phyloP scores from a whole-genome alignment of 2,888 invertebrate genomes.

The Drosophila neoperkinsi region DNA sequence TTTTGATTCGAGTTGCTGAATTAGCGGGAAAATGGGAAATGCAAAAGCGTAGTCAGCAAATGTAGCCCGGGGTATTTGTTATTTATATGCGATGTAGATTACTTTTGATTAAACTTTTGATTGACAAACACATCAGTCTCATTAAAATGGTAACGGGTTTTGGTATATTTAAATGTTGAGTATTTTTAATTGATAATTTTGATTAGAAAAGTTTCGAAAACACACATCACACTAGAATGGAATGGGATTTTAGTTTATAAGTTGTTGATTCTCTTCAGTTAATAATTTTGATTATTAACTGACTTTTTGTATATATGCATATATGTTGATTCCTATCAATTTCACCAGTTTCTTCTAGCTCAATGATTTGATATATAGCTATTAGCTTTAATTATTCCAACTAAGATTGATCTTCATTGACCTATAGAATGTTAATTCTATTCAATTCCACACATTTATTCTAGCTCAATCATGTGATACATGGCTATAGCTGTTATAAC shows the following conservation, averaged over 20 bases:
- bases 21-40: constrained; percentile 1
- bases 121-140: background rate
- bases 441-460: background rate
- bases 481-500: background rate
- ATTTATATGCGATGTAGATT: background rate
- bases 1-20: constrained; percentile 17
- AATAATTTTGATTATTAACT: background rate
- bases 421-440: background rate
- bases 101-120: background rate
- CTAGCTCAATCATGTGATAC: background rate
- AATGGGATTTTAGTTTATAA: too few relatives aligned
- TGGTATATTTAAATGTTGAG: background rate
- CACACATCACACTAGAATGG: background rate
- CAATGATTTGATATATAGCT: too few relatives aligned
- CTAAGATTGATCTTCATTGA: too few relatives aligned
- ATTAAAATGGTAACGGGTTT: background rate
- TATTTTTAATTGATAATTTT: background rate
- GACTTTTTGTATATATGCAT: too few relatives aligned
- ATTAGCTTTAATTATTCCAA: too few relatives aligned
- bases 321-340: too few relatives aligned
- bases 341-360: too few relatives aligned
- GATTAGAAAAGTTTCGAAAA: background rate
- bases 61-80: background rate
- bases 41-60: background rate
- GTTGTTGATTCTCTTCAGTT: background rate